Evolutionary conservation across 2,113 vertebrate species (phyloP).

Genomic region (Regulus satrapa): DNA sequence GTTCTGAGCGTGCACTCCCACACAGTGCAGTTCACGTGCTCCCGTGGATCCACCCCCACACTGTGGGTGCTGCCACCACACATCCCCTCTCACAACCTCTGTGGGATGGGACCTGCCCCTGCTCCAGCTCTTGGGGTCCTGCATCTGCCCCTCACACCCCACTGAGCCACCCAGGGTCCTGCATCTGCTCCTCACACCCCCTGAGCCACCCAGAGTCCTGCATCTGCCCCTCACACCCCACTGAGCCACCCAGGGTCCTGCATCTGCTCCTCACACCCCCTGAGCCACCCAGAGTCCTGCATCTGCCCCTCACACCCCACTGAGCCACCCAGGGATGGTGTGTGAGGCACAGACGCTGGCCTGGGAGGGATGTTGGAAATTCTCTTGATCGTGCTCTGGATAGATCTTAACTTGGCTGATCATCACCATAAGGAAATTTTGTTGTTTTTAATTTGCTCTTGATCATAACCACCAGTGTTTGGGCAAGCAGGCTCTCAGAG

Average conservation of each 20-base stretch:
- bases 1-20: not conserved
- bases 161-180: too few species aligned
- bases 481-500: not conserved
- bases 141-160: not conserved
- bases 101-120: too few species aligned
- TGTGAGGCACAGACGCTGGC: not conserved
- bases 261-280: too few species aligned
- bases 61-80: not conserved
- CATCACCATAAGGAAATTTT: not conserved
- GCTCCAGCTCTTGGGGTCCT: not conserved
- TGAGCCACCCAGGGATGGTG: not conserved
- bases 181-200: too few species aligned
- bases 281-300: too few species aligned
- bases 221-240: not conserved
- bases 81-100: too few species aligned
- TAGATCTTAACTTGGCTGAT: not conserved
- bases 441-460: not conserved
- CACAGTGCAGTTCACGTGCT: accelerated
- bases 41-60: too few species aligned
- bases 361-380: not conserved
- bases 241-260: too few species aligned
- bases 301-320: not conserved
- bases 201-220: too few species aligned
- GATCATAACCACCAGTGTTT: not conserved
- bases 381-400: not conserved